Evolutionary conservation across 2,113 vertebrate genomes (phyloP).

Genomic region (Castor canadensis): DNA sequence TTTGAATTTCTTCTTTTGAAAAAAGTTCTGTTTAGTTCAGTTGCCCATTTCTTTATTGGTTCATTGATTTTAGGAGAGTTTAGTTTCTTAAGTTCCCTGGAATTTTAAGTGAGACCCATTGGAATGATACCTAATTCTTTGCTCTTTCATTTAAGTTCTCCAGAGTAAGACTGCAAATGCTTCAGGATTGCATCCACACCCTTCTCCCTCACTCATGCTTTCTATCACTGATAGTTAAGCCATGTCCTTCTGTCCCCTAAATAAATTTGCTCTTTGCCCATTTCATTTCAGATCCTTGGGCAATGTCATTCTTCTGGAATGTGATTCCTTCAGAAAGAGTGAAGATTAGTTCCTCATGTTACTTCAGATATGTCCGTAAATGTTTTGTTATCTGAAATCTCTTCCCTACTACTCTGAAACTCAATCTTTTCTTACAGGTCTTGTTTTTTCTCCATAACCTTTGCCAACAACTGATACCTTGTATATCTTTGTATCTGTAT

Average conservation of each 20-base stretch:
- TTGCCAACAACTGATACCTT: not conserved
- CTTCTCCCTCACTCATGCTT: not conserved
- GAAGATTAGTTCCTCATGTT: not conserved
- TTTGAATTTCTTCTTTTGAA: too few species aligned
- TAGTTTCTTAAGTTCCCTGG: too few species aligned
- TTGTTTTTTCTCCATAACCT: not conserved
- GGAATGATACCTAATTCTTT: not conserved
- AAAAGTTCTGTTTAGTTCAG: too few species aligned
- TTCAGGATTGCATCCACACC: not conserved
- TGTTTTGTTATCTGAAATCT: not conserved
- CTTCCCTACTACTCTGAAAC: not conserved
- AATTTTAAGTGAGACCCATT: fast-evolving
- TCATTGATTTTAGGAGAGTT: too few species aligned
- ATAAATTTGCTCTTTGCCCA: not conserved
- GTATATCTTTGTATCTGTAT: not conserved
- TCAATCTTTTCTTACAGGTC: not conserved
- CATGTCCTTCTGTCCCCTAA: not conserved
- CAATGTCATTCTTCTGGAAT: not conserved
- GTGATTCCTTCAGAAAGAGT: not conserved
- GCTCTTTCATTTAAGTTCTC: not conserved
- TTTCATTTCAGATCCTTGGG: not conserved
- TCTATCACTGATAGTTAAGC: not conserved
- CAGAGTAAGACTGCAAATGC: fast-evolving
- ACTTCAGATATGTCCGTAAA: not conserved
- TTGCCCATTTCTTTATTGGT: too few species aligned